Percentiles rank a stretch among this genome's conserved stretches.
Conservation (phyloP, 2,888 invertebrate genomes). For the Meiosimyza decipiens region DNA sequence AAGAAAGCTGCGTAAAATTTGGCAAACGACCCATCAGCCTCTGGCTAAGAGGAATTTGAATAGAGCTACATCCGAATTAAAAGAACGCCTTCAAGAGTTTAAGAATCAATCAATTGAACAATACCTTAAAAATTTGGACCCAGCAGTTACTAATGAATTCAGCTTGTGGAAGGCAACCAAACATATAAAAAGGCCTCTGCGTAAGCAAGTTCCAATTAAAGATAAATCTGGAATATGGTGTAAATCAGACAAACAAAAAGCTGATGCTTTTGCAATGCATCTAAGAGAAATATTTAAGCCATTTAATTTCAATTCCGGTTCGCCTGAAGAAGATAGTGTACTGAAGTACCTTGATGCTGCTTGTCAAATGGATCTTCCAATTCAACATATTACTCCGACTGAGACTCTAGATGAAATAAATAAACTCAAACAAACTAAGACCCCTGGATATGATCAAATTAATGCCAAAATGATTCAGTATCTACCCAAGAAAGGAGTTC, state of each 20-base stretch:
- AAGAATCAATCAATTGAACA: neutral
- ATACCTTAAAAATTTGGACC: neutral
- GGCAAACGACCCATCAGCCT: too few relatives aligned
- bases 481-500: neutral
- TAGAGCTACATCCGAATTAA: too few relatives aligned
- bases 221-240: neutral
- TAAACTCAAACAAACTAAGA: too few relatives aligned
- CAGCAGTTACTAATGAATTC: neutral
- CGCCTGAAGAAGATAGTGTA: neutral
- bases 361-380: conserved; percentile 15
- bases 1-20: too few relatives aligned
- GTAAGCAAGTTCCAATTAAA: neutral
- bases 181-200: neutral
- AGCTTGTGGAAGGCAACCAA: neutral
- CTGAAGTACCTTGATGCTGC: neutral
- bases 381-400: neutral
- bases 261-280: neutral
- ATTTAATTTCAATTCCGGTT: neutral
- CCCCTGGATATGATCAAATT: neutral
- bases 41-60: too few relatives aligned
- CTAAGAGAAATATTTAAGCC: neutral
- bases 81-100: neutral
- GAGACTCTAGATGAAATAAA: neutral
- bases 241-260: neutral
- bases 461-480: neutral